Evolutionary conservation across 2,888 invertebrate species (phyloP), one percentile per base, ranked within the genome.

Genomic region (Volucella inanis): DNA sequence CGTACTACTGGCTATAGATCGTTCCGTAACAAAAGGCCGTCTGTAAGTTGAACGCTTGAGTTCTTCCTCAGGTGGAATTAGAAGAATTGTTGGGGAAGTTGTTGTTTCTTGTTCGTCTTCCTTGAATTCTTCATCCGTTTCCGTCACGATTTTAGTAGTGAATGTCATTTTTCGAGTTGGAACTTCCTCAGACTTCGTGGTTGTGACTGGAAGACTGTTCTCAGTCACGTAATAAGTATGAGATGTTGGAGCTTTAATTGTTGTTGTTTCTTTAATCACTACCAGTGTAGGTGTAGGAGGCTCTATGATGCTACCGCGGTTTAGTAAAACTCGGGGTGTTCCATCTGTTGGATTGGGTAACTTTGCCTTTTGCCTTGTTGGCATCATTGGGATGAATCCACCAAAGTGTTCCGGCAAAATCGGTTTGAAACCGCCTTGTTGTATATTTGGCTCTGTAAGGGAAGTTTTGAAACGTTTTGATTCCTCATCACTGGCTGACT

Each of bases 351-450:
- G 45, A 9, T 68, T 62, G 6, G 22, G n/a, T 47, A 72, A 2
- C 50, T 70, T 74, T 38, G 18, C 78, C 1, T 52, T 52, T 18
- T 79, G 68, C 38, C 41, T 72, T n/a, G n/a, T 80, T 39, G 92
- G 94, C 90, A 93, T 90, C 18, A 95, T 94, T 0, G 97, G 97
- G 89, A 93, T 94, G 89, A 97, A 97, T 8, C 96, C 96, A 47
- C 96, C 95, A 81, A 94, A 88, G 64, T 94, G 94, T 49, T 94
- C 94, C 1, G 96, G 96, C 15, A 96, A 90, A 88, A 96, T 93
- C 14, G 97, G 97, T 12, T 95, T 93, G 89, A 97, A 97, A 1
- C 96, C 96, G 14, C 96, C 96, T 18, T 94, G 94, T 91, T 96
- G 95, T 68, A 96, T 94, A 89, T 92, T 92, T 2, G 92, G 92